These are phyloP conservation scores for Morelia viridis DNA, from an alignment of 2,797 vertebrate species.

Conservation along the genomic window DNA sequence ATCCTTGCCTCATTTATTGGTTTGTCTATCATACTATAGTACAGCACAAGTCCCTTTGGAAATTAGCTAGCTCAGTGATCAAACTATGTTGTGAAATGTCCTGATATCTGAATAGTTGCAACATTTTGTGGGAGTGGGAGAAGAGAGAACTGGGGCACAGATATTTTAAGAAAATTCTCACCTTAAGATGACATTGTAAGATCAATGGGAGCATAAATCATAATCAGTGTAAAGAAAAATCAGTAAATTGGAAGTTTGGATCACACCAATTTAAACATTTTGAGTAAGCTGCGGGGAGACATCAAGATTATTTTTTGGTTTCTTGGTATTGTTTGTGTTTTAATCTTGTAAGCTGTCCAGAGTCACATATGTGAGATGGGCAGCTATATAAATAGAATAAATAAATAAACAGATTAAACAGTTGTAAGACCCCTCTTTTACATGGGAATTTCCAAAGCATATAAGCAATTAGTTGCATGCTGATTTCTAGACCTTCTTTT, in stretches of 20 bases:
- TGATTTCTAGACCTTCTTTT: slow-evolving; percentile 52
- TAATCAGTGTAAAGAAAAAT: not conserved
- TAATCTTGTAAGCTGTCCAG: not conserved
- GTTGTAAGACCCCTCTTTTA: not conserved
- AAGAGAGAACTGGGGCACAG: not conserved
- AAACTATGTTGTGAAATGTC: not conserved
- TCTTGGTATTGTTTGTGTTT: not conserved
- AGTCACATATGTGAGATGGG: not conserved
- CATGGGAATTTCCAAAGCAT: not conserved
- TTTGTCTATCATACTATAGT: no score
- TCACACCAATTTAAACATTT: not conserved
- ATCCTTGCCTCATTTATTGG: no score
- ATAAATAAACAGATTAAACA: not conserved
- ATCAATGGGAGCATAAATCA: not conserved
- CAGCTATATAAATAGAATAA: not conserved
- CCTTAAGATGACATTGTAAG: not conserved
- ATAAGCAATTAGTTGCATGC: slow-evolving; percentile 32
- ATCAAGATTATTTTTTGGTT: not conserved
- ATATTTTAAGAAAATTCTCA: not conserved
- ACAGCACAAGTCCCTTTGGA: not conserved
- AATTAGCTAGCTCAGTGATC: not conserved
- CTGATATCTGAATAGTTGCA: not conserved
- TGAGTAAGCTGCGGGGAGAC: not conserved
- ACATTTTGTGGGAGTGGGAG: not conserved
- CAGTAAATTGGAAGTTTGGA: not conserved